A percentile compares a stretch with the other conserved stretches of the same genome.
These are phyloP conservation scores for Casuarius casuarius DNA, from an alignment of 2,113 vertebrate species.

Conservation along the genomic window DNA sequence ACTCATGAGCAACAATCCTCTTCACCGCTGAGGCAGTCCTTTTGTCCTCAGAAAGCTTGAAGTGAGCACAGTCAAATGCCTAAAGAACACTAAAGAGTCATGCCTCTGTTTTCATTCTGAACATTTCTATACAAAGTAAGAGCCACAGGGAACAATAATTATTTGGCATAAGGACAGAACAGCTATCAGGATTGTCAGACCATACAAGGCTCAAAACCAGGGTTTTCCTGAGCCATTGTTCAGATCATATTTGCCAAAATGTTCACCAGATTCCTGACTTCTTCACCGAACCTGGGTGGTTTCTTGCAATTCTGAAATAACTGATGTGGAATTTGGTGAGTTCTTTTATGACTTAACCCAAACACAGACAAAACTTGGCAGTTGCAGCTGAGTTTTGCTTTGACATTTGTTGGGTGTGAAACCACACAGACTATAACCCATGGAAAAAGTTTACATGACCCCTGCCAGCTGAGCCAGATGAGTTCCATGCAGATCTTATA, in stretches of 20 bases:
- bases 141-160: not conserved
- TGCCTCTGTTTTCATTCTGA: not conserved
- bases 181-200: not conserved
- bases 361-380: constrained; percentile 46
- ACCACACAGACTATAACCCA: constrained; percentile 38
- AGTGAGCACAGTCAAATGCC: not conserved
- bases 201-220: not conserved
- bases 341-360: constrained; percentile 53
- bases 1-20: not conserved
- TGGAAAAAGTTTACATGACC: constrained; percentile 43
- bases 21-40: not conserved
- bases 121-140: not conserved
- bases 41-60: not conserved
- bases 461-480: constrained; percentile 9
- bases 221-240: not conserved
- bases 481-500: constrained; percentile 21
- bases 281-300: constrained; percentile 35
- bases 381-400: constrained; percentile 17
- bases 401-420: constrained; percentile 66
- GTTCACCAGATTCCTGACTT: constrained; percentile 6
- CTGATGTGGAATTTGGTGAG: constrained; percentile 45
- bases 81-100: not conserved
- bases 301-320: constrained; percentile 34
- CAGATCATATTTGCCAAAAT: constrained; percentile 4
- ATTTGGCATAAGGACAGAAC: not conserved